Conservation (phyloP, 2,797 vertebrate species). For the Gobio occitaniae region DNA sequence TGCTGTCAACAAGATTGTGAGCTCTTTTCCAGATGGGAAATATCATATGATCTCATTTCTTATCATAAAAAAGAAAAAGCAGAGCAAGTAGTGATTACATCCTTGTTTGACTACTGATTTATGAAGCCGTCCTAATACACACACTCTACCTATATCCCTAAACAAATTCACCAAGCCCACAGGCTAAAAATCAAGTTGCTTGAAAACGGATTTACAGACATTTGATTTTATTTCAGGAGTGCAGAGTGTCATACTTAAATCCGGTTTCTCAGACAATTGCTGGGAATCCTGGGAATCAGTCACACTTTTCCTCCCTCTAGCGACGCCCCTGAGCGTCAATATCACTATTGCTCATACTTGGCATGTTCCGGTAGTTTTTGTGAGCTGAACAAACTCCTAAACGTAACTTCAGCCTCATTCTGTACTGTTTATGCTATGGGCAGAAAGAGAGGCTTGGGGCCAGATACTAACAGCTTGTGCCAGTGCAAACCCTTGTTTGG, state of each 20-base stretch:
- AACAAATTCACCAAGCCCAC: neutral
- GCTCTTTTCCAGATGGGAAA: conserved; percentile 1
- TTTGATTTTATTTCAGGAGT: conserved; percentile 19
- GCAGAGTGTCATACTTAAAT: neutral
- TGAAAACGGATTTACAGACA: neutral
- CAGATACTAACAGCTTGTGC: neutral
- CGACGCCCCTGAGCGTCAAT: neutral
- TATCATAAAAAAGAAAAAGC: neutral
- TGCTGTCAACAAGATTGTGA: conserved; percentile 6
- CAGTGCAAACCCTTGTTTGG: neutral
- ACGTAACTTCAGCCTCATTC: neutral
- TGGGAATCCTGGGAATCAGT: neutral
- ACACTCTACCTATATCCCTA: conserved; percentile 21
- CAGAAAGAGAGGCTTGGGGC: too few relatives aligned
- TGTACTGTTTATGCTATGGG: neutral
- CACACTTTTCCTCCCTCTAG: neutral
- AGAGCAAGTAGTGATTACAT: neutral
- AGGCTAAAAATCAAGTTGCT: conserved; percentile 24
- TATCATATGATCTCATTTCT: neutral
- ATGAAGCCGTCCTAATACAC: conserved; percentile 15
- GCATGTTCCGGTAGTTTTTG: neutral
- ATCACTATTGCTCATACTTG: neutral
- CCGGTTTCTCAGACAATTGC: neutral
- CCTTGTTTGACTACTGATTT: conserved; percentile 21
- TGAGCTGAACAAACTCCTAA: neutral